Base-by-base conservation (phyloP, 2,888 invertebrate species). In the Acronicta leporina region DNA sequence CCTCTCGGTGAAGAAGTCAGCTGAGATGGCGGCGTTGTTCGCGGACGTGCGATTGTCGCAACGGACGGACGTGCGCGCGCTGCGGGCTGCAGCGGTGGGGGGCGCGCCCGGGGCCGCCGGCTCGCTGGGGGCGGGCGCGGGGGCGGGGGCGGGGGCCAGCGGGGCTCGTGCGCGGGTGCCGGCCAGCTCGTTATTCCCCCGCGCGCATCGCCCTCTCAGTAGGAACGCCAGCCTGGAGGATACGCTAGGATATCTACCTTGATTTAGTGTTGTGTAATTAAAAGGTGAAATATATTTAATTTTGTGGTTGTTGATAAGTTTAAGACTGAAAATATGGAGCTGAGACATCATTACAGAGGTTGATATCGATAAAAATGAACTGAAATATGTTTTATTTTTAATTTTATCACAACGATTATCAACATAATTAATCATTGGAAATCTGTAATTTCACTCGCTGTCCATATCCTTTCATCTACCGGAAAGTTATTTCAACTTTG, bases 11-110 rank as follows among this genome's bases (percentile, higher is more conserved):
- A 98, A 98, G 88, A 98, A 98, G 86, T 97, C 97, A 3, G 98
- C 98, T 0, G 98, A 98, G 87, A 98, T 98, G 80, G 98, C 98
- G 0, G 98, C 98, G 0, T 92, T 98, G 30, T 98, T 98, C 86
- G 97, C 97, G 0, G 97, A 97, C 82, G 96, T 96, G 45, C 96
- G 96, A 40, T 92, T 96, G 0, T 96, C 96, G 27, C 96, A 96
- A 87, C 95, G 96, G 13, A 96, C 96, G 0, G 96, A 96, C 84
- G 96, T 96, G 54, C 87, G 94, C 2, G 84, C 92, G 0, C 78
- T 94, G 81, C 80, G 68, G 35, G 91, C 72, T 27, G 91, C 83
- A 76, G 27, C 1, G 6, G 27, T 7, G 3, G 27, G 6, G 27
- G 27, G 27, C 7, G 27, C 27, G 27, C 4, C 25, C 4, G 33